These are phyloP conservation scores for Sphaeridia pumilis DNA, from an alignment of 2,888 invertebrate species.

Conservation along the genomic window DNA sequence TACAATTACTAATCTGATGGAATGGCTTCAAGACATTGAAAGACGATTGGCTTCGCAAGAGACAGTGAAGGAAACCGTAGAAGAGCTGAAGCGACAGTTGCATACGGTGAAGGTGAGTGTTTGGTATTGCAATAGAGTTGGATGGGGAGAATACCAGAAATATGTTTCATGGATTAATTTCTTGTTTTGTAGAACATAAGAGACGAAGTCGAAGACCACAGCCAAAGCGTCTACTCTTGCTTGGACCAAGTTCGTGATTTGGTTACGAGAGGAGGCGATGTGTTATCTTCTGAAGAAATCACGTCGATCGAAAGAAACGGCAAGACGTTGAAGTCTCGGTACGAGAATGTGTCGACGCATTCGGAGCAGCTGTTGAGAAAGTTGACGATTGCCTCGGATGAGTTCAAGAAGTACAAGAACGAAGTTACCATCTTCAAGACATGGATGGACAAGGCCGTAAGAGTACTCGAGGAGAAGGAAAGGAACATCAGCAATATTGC, in stretches of 20 bases:
- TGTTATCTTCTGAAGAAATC: conserved; percentile 84
- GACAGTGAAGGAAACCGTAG: conserved; percentile 71
- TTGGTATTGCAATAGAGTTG: background rate
- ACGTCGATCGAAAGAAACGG: conserved; percentile 76
- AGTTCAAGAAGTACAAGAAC: conserved; percentile 65
- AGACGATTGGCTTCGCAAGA: conserved; percentile 72
- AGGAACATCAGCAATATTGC: conserved; percentile 60
- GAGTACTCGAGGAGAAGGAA: conserved; percentile 73
- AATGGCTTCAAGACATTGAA: conserved; percentile 78
- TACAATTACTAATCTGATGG: conserved; percentile 65
- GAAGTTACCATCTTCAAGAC: conserved; percentile 68
- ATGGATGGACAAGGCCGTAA: conserved; percentile 72
- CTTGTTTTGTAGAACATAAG: conserved; percentile 58
- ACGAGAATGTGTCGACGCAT: conserved; percentile 67
- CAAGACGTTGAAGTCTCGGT: conserved; percentile 66
- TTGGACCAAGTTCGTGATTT: conserved; percentile 82
- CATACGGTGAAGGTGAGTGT: conserved; percentile 65
- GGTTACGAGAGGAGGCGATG: conserved; percentile 77
- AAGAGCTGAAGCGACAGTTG: conserved; percentile 77
- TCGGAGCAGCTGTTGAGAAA: conserved; percentile 65
- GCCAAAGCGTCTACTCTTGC: conserved; percentile 69
- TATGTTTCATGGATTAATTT: conserved; percentile 1
- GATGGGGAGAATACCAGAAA: background rate
- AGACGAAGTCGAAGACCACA: conserved; percentile 77
- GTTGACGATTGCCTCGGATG: conserved; percentile 67